Base-by-base conservation (phyloP, 2,113 vertebrate species). In the Catagonus wagneri region DNA sequence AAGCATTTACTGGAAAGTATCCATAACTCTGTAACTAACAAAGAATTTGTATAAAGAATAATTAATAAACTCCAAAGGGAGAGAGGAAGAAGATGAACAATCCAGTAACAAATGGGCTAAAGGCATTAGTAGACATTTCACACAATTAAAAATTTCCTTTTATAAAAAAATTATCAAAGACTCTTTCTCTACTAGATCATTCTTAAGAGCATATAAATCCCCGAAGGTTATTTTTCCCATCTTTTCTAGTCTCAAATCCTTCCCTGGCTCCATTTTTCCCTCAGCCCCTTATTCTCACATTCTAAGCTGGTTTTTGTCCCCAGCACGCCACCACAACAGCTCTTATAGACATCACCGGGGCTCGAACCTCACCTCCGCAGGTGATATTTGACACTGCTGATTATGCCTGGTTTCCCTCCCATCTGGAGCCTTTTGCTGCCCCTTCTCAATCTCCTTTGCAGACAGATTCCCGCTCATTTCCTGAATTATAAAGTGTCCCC, bases 311-410 rank as follows among this genome's bases (percentile, higher is more conserved):
- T 4, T 44, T 61, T 17, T 44, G 20, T 22, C 56, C 74, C 39
- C 89, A 56, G 1, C 23, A 2, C 3, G 2, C 19, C 20, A n/a
- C 50, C 34, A 22, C 10, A 36, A 52, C 23, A 8, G 29, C 58
- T 66, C 16, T 23, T 27, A 16, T 1, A 32, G n/a, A 39, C 2
- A 23, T 65, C 58, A 56, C 34, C 12, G 9, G 2, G 74, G 36
- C n/a, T 8, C n/a, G 1, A 8, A 6, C 1, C 0, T n/a, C 27
- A 20, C 54, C 71, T 2, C 16, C 11, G 54, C 39, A 39, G 6
- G 69, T 44, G 78, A 58, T 13, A 0, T 1, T 17, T 0, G 39
- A 44, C 56, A 13, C 81, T 2, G 1, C 9, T 6, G 2, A 3
- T 6, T 5, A 29, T 17, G 29, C 34, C 39, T n/a, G 54, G 44